phyloP scores from a whole-genome alignment of 2,888 invertebrate species.

The Pharmacophagus antenor region DNA sequence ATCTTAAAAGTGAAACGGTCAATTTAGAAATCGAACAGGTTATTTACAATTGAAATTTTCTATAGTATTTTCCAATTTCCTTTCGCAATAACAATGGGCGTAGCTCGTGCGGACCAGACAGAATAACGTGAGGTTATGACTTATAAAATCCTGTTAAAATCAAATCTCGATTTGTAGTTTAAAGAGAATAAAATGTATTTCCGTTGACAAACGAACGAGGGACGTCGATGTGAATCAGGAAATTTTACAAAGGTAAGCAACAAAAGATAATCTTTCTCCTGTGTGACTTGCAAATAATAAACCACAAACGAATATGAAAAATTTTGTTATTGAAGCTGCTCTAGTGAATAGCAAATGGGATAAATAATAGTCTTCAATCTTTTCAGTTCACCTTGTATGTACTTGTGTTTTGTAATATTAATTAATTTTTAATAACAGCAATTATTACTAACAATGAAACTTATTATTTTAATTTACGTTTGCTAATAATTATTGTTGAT shows the following conservation, averaged over 20 bases:
- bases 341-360: too few relatives aligned
- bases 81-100: neutral
- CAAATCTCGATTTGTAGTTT: neutral
- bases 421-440: too few relatives aligned
- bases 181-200: neutral
- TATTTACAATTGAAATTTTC: neutral
- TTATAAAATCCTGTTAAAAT: neutral
- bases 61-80: conserved; percentile 12
- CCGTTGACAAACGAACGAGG: neutral
- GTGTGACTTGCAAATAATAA: too few relatives aligned
- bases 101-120: neutral
- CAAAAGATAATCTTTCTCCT: too few relatives aligned
- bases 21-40: neutral
- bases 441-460: too few relatives aligned
- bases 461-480: too few relatives aligned
- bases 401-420: too few relatives aligned
- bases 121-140: neutral
- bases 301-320: too few relatives aligned
- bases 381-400: too few relatives aligned
- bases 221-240: neutral
- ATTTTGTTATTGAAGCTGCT: too few relatives aligned
- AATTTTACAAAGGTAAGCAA: neutral
- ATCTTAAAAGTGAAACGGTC: neutral
- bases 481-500: too few relatives aligned
- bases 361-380: too few relatives aligned